Conservation (phyloP, 2,888 invertebrate species). For the Orthonevra nobilis region DNA sequence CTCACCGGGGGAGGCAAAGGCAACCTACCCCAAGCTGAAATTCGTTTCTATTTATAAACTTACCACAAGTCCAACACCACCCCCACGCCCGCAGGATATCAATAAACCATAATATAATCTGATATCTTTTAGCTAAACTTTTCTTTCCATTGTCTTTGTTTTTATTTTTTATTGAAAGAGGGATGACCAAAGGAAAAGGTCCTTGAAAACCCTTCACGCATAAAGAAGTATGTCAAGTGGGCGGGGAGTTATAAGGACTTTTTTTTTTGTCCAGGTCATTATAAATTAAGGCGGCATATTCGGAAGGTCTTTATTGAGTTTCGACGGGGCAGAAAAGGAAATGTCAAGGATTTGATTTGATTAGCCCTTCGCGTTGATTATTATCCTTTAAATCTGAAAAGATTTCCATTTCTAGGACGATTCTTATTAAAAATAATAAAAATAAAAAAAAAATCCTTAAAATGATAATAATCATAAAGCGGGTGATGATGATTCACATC, state of each 20-base stretch:
- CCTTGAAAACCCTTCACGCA: background rate
- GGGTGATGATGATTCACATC: background rate
- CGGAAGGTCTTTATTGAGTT: background rate
- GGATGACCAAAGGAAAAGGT: too few species aligned
- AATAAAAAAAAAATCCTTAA: too few species aligned
- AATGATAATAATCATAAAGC: slow-evolving; percentile 8
- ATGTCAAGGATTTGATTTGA: slow-evolving; percentile 30
- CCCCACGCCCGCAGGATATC: slow-evolving; percentile 37
- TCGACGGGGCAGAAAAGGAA: background rate
- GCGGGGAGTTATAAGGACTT: too few species aligned
- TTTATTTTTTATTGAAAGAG: too few species aligned
- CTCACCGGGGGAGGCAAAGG: background rate
- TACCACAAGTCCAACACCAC: slow-evolving; percentile 4
- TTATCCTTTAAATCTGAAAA: slow-evolving; percentile 24
- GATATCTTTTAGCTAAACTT: slow-evolving; percentile 48
- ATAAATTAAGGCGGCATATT: too few species aligned
- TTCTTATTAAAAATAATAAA: background rate
- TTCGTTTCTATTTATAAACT: slow-evolving; percentile 30
- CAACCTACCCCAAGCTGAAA: slow-evolving; percentile 46
- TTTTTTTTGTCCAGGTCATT: too few species aligned
- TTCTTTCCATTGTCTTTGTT: slow-evolving; percentile 41
- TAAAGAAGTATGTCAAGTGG: too few species aligned
- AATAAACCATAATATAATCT: slow-evolving; percentile 65
- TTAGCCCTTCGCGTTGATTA: slow-evolving; percentile 71
- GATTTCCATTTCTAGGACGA: background rate